Percentiles rank a stretch among this genome's conserved stretches.
phyloP scores from a whole-genome alignment of 2,113 vertebrate genomes.

The Centropus bengalensis region DNA sequence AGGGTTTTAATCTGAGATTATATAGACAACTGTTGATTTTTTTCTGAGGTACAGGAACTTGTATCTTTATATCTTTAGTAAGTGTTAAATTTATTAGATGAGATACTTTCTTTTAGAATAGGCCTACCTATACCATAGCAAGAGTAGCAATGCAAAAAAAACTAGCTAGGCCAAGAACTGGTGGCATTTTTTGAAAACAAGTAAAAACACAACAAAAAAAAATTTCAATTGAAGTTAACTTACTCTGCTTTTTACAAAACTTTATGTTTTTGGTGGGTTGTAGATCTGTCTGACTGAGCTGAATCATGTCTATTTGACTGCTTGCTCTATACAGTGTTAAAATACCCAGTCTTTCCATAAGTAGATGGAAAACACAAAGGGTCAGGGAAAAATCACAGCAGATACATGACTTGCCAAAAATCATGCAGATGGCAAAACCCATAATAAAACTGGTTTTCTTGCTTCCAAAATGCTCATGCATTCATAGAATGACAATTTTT shows the following conservation, averaged over 20 bases:
- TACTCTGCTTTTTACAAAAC: neutral
- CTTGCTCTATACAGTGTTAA: neutral
- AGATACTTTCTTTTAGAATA: neutral
- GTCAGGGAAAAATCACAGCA: neutral
- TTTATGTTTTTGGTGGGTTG: fast-evolving
- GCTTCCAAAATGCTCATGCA: neutral
- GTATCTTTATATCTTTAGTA: neutral
- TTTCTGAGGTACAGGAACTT: neutral
- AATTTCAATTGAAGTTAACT: neutral
- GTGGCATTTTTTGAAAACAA: neutral
- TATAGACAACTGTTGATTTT: neutral
- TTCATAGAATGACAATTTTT: neutral
- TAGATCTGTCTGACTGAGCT: neutral
- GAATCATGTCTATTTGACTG: neutral
- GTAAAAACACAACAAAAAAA: neutral
- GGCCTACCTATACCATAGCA: neutral
- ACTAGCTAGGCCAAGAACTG: neutral
- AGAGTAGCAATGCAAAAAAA: neutral
- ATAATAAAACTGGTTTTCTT: neutral
- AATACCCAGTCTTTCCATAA: neutral
- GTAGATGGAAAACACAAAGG: neutral
- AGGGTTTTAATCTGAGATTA: neutral
- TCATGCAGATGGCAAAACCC: neutral
- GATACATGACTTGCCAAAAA: neutral
- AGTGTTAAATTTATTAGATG: neutral